A percentile compares a stretch with the other conserved stretches of the same genome.
phyloP scores from a whole-genome alignment of 2,113 vertebrate species.

The Emberiza fucata region DNA sequence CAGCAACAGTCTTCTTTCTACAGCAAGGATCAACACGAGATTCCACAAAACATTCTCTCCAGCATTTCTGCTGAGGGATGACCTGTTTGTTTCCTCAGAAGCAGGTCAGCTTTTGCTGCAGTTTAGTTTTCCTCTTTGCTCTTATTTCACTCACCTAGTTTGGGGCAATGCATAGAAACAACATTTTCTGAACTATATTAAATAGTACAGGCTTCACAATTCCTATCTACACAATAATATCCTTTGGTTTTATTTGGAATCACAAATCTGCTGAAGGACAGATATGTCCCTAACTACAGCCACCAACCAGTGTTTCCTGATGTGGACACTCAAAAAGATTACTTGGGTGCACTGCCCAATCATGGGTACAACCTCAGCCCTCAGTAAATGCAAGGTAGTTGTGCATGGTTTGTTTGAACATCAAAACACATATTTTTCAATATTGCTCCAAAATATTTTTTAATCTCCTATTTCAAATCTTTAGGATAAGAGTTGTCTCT shows the following conservation, averaged over 20 bases:
- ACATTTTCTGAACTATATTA: neutral
- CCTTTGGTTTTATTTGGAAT: neutral
- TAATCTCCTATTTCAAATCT: neutral
- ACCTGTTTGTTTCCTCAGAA: neutral
- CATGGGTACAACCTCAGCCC: neutral
- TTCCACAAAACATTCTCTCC: neutral
- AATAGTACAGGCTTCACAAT: neutral
- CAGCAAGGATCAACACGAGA: neutral
- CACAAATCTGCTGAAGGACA: neutral
- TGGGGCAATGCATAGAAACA: neutral
- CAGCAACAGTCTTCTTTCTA: neutral
- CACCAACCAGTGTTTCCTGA: neutral
- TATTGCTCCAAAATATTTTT: neutral
- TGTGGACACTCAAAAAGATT: neutral
- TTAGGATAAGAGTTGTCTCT: neutral
- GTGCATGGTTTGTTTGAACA: neutral
- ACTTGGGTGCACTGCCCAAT: neutral
- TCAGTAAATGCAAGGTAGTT: neutral
- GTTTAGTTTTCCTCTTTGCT: neutral
- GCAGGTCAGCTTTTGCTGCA: neutral
- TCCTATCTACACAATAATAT: neutral
- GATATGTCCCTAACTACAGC: neutral
- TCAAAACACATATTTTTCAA: neutral
- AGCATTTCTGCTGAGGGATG: neutral
- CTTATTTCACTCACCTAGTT: neutral